phyloP scores from a whole-genome alignment of 2,888 invertebrate genomes.

The Orgyia antiqua region DNA sequence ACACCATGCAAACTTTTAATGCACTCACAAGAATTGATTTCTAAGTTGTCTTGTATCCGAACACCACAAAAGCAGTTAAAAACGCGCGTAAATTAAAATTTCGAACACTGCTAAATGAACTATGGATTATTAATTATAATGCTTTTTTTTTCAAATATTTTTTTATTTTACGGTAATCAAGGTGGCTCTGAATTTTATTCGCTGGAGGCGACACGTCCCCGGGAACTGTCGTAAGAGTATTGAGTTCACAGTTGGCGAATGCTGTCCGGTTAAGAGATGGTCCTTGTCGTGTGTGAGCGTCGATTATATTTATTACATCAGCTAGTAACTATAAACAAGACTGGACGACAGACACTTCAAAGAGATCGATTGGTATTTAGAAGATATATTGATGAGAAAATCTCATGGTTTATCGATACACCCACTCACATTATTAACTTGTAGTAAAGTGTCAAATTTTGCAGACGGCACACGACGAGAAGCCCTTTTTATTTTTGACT shows the following conservation, averaged over 20 bases:
- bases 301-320: slow-evolving; percentile 75
- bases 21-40: slow-evolving; percentile 50
- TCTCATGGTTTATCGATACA: slow-evolving; percentile 20
- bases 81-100: slow-evolving; percentile 49
- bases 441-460: slow-evolving; percentile 15
- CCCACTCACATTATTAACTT: slow-evolving; percentile 13
- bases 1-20: slow-evolving; percentile 24
- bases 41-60: slow-evolving; percentile 37
- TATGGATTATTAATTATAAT: slow-evolving; percentile 12
- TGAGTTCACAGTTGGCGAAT: slow-evolving; percentile 62
- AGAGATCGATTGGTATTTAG: slow-evolving; percentile 66
- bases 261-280: slow-evolving; percentile 50
- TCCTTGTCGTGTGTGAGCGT: slow-evolving; percentile 62
- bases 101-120: slow-evolving; percentile 31
- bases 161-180: slow-evolving; percentile 20
- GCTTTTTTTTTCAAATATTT: slow-evolving; percentile 21
- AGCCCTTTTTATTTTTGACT: slow-evolving; percentile 17
- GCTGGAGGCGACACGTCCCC: slow-evolving; percentile 62
- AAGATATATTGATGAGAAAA: slow-evolving; percentile 47
- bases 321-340: slow-evolving; percentile 63
- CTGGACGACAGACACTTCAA: slow-evolving; percentile 63
- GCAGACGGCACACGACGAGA: slow-evolving; percentile 12
- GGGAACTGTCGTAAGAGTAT: slow-evolving; percentile 66
- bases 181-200: slow-evolving; percentile 25
- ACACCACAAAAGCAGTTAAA: slow-evolving; percentile 37